phyloP scores from a whole-genome alignment of 2,113 vertebrate genomes.

The human (Homo sapiens) region DNA sequence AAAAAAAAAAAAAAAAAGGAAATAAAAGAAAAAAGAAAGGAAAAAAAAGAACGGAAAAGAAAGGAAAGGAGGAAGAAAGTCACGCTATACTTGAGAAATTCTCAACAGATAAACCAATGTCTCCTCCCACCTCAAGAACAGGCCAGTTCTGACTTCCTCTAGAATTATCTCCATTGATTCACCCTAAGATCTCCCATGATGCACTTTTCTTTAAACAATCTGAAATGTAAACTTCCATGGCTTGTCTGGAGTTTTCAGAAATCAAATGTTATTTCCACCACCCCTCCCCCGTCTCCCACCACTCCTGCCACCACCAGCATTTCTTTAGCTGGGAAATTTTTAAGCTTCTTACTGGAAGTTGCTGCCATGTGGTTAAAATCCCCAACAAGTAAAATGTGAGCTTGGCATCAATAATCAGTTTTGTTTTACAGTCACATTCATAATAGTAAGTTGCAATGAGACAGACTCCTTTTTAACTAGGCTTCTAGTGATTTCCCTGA shows the following conservation, averaged over 20 bases:
- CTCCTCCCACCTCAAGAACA: not conserved
- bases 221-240: not conserved
- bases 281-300: rapidly evolving
- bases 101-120: not conserved
- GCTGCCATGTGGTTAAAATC: constrained; percentile 56
- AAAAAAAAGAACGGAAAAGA: rapidly evolving
- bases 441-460: not conserved
- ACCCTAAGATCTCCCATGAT: not conserved
- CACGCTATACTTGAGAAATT: not conserved
- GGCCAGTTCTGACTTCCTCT: not conserved
- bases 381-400: constrained; percentile 40
- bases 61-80: not conserved
- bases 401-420: constrained; percentile 24
- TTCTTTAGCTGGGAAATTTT: constrained; percentile 47
- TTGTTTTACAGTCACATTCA: not conserved
- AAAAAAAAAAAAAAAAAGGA: no score
- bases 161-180: not conserved
- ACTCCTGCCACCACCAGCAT: not conserved
- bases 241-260: not conserved
- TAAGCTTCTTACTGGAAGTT: constrained; percentile 69
- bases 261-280: not conserved
- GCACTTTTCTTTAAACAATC: not conserved
- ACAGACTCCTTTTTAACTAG: not conserved
- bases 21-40: not conserved
- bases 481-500: constrained; percentile 13